Percentiles rank a stretch among this genome's conserved stretches.
Conservation (phyloP, 2,888 invertebrate genomes). For the Prostheceraeus crozeri region DNA sequence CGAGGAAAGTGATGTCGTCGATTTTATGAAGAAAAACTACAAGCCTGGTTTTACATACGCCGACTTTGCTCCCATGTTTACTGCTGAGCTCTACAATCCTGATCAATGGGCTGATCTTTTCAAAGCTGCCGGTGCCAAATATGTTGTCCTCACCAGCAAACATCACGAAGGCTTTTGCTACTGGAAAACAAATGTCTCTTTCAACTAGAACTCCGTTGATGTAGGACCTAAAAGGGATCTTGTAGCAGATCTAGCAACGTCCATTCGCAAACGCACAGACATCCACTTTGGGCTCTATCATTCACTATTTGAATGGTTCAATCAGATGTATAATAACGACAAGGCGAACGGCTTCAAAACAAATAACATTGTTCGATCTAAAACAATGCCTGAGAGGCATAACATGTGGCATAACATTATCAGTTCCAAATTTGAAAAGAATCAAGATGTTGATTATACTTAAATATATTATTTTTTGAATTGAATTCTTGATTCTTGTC, state of each 20-base stretch:
- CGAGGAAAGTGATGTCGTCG: slow-evolving; percentile 45
- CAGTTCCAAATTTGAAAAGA: no score
- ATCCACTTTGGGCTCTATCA: slow-evolving; percentile 60
- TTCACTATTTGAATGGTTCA: slow-evolving; percentile 55
- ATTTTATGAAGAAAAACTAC: slow-evolving; percentile 74
- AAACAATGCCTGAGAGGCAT: slow-evolving; percentile 63
- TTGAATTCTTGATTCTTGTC: no score
- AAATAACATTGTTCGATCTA: slow-evolving; percentile 43
- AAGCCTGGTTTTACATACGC: slow-evolving; percentile 78
- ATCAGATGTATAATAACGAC: slow-evolving; percentile 53
- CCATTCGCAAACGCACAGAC: slow-evolving; percentile 61
- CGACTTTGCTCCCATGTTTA: slow-evolving; percentile 78
- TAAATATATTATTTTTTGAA: no score
- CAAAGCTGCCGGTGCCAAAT: slow-evolving; percentile 74
- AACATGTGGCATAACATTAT: no score
- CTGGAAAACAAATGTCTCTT: slow-evolving; percentile 74
- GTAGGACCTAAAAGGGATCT: slow-evolving; percentile 32
- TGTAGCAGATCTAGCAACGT: slow-evolving; percentile 55
- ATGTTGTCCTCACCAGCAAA: slow-evolving; percentile 75
- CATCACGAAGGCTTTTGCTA: slow-evolving; percentile 78
- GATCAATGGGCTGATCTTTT: slow-evolving; percentile 75
- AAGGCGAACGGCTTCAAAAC: slow-evolving; percentile 42
- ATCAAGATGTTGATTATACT: no score
- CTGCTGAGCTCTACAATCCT: slow-evolving; percentile 76
- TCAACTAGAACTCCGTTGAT: slow-evolving; percentile 74